These are phyloP conservation scores for Andricus quercusramuli DNA, from an alignment of 2,888 invertebrate species.

Conservation along the genomic window DNA sequence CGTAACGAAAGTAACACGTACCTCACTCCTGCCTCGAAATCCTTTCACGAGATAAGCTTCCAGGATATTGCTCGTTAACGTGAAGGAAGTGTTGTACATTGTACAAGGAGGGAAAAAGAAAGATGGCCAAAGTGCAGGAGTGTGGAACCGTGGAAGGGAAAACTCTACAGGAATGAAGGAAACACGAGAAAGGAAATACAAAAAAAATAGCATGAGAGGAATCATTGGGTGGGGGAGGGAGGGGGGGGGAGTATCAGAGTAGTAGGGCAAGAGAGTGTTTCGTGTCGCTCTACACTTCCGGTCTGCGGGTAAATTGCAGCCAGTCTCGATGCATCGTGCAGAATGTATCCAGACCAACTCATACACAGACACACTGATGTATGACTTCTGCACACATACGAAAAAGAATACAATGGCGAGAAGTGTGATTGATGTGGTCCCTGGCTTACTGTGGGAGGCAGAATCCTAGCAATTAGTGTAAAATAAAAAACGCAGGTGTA, in stretches of 20 bases:
- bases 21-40: slow-evolving; percentile 21
- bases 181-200: neutral
- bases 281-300: slow-evolving; percentile 34
- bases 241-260: neutral
- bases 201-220: neutral
- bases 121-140: slow-evolving; percentile 3
- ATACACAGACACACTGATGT: neutral
- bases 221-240: no score
- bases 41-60: slow-evolving; percentile 38
- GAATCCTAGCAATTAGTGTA: slow-evolving; percentile 32
- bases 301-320: slow-evolving; percentile 33
- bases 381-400: neutral
- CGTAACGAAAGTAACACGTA: slow-evolving; percentile 36
- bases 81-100: slow-evolving; percentile 29
- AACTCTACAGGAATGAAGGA: slow-evolving; percentile 4
- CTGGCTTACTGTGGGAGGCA: slow-evolving; percentile 9
- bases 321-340: slow-evolving; percentile 1
- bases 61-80: slow-evolving; percentile 39
- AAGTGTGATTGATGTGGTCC: slow-evolving; percentile 36
- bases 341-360: slow-evolving; percentile 7
- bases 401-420: slow-evolving; percentile 8
- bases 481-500: slow-evolving; percentile 35
- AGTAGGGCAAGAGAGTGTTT: slow-evolving; percentile 29
- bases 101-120: slow-evolving; percentile 14
- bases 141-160: slow-evolving; percentile 19